These are phyloP conservation scores for Eubucco bourcierii DNA, from an alignment of 2,113 vertebrate genomes.

Conservation along the genomic window DNA sequence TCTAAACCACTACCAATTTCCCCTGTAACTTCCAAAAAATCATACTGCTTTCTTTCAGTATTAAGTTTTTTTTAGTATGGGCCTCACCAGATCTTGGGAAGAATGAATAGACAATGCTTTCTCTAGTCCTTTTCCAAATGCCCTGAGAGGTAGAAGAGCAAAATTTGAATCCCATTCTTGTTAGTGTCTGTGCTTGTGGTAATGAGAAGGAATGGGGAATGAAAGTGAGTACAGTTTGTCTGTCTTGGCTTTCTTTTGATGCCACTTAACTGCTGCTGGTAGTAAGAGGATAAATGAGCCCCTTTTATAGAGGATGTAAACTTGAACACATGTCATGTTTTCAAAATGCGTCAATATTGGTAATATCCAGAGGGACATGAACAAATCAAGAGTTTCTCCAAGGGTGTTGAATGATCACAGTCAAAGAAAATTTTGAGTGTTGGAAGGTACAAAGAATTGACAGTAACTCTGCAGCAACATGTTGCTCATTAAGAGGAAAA, in stretches of 20 bases:
- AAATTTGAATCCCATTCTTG: background rate
- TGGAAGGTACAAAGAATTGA: background rate
- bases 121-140: background rate
- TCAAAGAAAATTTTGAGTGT: background rate
- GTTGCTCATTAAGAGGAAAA: background rate
- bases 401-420: background rate
- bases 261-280: background rate
- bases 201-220: background rate
- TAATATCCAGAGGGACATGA: background rate
- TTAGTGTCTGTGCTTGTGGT: background rate
- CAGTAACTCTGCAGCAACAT: background rate
- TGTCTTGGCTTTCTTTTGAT: background rate
- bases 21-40: background rate
- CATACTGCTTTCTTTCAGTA: background rate
- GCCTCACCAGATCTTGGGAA: background rate
- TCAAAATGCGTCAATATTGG: background rate
- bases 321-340: fast-evolving
- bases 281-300: background rate
- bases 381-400: background rate
- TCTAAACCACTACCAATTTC: background rate
- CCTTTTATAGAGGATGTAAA: background rate
- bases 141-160: background rate
- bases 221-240: background rate
- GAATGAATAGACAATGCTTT: background rate
- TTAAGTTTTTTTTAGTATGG: background rate